Evolutionary conservation across 2,797 vertebrate species (phyloP).

Genomic region (Alcedo quadribrachys): DNA sequence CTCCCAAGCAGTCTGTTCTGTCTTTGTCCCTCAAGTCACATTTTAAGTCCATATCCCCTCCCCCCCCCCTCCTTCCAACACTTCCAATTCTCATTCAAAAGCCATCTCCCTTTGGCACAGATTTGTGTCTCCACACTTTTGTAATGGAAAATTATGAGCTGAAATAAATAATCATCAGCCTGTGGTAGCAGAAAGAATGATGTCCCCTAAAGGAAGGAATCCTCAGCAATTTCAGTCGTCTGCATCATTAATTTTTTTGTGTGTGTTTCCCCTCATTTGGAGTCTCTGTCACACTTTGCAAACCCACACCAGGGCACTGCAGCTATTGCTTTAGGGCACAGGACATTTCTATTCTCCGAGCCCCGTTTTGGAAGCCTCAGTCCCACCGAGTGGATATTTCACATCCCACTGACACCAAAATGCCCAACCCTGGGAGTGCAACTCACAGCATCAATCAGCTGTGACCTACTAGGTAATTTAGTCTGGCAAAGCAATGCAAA

Average conservation of each 20-base stretch:
- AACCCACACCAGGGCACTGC: conserved; percentile 44
- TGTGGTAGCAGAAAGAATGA: conserved; percentile 13
- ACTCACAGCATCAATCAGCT: background rate
- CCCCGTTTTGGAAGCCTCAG: conserved; percentile 2
- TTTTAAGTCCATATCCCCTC: background rate
- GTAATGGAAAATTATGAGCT: conserved; percentile 39
- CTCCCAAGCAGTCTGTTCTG: background rate
- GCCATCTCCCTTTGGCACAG: conserved; percentile 30
- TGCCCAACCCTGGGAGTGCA: conserved; percentile 20
- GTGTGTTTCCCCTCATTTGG: conserved; percentile 11
- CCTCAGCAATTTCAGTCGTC: conserved; percentile 46
- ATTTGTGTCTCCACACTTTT: conserved; percentile 36
- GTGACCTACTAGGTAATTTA: background rate
- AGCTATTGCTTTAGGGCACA: conserved; percentile 34
- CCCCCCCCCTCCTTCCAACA: background rate
- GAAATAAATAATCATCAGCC: conserved; percentile 63
- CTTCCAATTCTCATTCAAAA: conserved; percentile 39
- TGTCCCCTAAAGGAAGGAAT: conserved; percentile 57
- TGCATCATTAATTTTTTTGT: conserved; percentile 60
- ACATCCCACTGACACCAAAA: conserved; percentile 48
- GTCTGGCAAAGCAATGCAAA: background rate
- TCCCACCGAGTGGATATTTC: conserved; percentile 50
- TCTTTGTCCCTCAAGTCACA: conserved; percentile 4
- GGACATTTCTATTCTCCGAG: conserved; percentile 24
- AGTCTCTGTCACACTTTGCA: conserved; percentile 56